Percentiles rank a stretch among this genome's conserved stretches.
Evolutionary conservation across 2,797 vertebrate species (phyloP).

Genomic region (Notoglanidium macrostoma): DNA sequence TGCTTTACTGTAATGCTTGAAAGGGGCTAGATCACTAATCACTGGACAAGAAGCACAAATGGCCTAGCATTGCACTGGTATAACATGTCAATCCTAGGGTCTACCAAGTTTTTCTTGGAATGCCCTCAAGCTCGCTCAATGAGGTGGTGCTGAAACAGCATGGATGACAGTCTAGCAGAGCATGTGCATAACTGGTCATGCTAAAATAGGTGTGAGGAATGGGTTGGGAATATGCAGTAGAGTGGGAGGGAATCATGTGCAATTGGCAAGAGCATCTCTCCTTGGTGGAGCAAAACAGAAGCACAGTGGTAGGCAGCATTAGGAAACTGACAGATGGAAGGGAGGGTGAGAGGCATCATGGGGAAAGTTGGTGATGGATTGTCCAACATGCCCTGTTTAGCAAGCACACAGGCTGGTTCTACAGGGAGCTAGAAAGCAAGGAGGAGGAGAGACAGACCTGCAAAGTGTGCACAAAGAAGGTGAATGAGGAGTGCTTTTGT

Average conservation of each 20-base stretch:
- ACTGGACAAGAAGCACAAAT: not conserved
- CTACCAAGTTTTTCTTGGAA: not conserved
- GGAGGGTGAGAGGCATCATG: slow-evolving; percentile 60
- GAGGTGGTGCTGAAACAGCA: slow-evolving; percentile 8
- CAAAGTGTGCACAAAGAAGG: not conserved
- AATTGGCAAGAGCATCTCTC: slow-evolving; percentile 20
- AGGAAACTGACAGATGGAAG: slow-evolving; percentile 77
- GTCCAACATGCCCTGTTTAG: slow-evolving; percentile 66
- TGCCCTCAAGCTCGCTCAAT: not conserved
- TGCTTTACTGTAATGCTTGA: not conserved
- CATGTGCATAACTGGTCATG: not conserved
- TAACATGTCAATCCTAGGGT: not conserved
- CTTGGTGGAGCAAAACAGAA: slow-evolving; percentile 53
- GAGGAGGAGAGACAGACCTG: slow-evolving; percentile 44
- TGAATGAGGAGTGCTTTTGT: not conserved
- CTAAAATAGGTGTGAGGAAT: not conserved
- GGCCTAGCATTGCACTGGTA: not conserved
- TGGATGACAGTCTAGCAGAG: not conserved
- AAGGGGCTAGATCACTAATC: not conserved
- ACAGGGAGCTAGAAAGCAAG: slow-evolving; percentile 59
- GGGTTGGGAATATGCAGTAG: not conserved
- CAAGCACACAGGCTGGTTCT: slow-evolving; percentile 67
- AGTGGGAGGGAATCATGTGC: not conserved
- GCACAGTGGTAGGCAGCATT: slow-evolving; percentile 61
- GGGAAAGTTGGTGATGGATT: slow-evolving; percentile 75